Conservation (phyloP, 1,140 invertebrate genomes). For the Drosophila orosa region DNA sequence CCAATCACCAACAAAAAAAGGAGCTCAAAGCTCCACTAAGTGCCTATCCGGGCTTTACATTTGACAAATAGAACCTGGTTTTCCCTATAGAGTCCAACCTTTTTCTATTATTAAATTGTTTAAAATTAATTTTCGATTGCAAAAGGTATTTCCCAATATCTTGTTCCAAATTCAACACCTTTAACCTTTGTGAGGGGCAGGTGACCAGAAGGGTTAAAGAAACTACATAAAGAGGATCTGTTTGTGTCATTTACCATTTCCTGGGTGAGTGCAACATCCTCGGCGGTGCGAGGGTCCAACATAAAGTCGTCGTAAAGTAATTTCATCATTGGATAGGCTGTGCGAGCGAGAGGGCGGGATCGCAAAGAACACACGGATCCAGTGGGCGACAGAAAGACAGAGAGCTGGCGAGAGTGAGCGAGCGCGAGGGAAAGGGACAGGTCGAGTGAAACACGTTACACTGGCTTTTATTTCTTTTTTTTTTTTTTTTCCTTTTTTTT, state of each 20-base stretch:
- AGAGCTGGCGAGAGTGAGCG: conserved; percentile 18
- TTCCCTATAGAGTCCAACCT: background rate
- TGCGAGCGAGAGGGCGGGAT: conserved; percentile 37
- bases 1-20: no score
- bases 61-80: no score
- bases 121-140: background rate
- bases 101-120: background rate
- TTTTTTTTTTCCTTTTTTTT: conserved; percentile 19
- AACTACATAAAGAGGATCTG: background rate
- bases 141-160: background rate
- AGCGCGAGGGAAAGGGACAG: conserved; percentile 24
- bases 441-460: conserved; percentile 69
- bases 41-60: no score
- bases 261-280: conserved; percentile 81
- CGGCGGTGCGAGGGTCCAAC: conserved; percentile 74
- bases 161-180: background rate
- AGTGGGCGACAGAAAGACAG: conserved; percentile 49
- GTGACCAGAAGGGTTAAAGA: conserved; percentile 3
- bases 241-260: conserved; percentile 78
- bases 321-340: conserved; percentile 78
- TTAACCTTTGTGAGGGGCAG: background rate
- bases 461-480: conserved; percentile 42
- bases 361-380: conserved; percentile 55
- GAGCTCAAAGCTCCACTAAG: no score
- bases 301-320: conserved; percentile 83